Percentiles rank a stretch among this genome's conserved stretches.
Evolutionary conservation across 2,888 invertebrate genomes (phyloP).

Genomic region (Camponotus fellah): DNA sequence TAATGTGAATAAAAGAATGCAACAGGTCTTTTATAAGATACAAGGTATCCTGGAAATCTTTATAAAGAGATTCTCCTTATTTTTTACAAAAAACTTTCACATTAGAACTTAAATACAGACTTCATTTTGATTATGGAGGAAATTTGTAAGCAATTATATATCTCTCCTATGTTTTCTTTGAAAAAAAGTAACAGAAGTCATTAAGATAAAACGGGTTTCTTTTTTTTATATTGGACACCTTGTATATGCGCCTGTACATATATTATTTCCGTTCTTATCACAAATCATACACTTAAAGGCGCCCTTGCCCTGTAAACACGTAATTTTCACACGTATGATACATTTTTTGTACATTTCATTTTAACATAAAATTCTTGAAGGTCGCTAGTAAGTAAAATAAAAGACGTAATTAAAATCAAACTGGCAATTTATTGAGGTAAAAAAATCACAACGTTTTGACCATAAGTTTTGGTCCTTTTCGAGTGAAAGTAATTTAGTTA

Average conservation of each 20-base stretch:
- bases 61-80: conserved; percentile 5
- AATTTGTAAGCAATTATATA: background rate
- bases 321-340: background rate
- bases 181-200: background rate
- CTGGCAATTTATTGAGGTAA: too few species aligned
- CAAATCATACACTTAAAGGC: background rate
- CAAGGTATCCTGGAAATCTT: background rate
- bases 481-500: too few species aligned
- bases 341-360: background rate
- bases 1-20: conserved; percentile 11
- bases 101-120: background rate
- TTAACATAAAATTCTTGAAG: too few species aligned
- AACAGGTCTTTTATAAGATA: background rate
- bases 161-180: background rate
- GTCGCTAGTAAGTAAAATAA: too few species aligned
- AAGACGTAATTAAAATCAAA: too few species aligned
- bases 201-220: background rate
- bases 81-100: background rate
- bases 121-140: background rate
- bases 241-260: background rate
- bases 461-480: too few species aligned
- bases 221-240: background rate
- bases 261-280: background rate
- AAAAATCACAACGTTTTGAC: too few species aligned
- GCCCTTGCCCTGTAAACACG: too few species aligned